Percentiles rank a stretch among this genome's conserved stretches.
Conservation (phyloP, 2,888 invertebrate genomes). For the Polietes domitor region DNA sequence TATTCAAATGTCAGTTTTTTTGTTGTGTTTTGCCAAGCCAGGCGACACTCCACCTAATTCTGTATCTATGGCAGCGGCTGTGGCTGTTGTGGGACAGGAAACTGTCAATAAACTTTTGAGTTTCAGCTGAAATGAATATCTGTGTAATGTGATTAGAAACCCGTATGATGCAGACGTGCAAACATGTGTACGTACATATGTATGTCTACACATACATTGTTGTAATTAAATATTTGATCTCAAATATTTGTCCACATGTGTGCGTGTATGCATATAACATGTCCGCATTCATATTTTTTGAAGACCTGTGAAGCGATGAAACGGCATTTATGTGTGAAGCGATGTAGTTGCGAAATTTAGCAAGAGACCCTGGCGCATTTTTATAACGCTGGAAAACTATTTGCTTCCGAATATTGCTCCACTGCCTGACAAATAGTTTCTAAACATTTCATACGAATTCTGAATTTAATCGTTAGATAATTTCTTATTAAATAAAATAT, state of each 20-base stretch:
- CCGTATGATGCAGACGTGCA: neutral
- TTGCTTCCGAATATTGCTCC: no score
- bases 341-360: neutral
- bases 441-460: no score
- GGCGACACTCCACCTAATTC: constrained; percentile 61
- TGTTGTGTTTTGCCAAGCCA: neutral
- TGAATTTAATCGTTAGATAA: no score
- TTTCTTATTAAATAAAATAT: no score
- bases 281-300: no score
- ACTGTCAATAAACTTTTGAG: constrained; percentile 60
- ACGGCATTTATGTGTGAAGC: no score
- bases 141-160: neutral
- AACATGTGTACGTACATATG: no score
- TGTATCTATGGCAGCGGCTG: no score
- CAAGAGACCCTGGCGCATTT: neutral
- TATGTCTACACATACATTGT: neutral
- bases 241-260: neutral
- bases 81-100: constrained; percentile 59
- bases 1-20: constrained; percentile 27
- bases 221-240: constrained; percentile 21
- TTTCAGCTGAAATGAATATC: neutral
- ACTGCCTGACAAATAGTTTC: no score
- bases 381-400: no score
- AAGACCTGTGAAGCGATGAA: no score
- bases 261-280: no score